Percentiles rank a stretch among this genome's conserved stretches.
Conservation (phyloP, 92 coral and sea anemone genomes). For the Ricordea florida region DNA sequence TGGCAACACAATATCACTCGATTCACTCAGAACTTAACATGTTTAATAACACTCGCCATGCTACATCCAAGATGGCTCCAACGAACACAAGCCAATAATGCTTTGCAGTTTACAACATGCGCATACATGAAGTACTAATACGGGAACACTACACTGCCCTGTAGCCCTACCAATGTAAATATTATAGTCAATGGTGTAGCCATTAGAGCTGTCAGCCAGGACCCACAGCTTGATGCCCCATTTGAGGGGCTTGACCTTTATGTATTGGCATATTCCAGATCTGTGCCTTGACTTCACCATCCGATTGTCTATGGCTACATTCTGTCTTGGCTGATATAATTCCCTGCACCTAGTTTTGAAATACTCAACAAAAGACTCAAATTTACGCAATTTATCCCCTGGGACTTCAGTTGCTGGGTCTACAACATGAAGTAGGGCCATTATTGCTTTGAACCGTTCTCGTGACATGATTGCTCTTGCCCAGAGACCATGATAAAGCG, state of each 20-base stretch:
- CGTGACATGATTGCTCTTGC: conserved; percentile 55
- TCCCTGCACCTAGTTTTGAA: conserved; percentile 48
- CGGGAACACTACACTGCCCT: too few species aligned
- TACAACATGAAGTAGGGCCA: conserved; percentile 67
- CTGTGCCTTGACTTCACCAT: conserved; percentile 47
- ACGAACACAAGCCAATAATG: too few species aligned
- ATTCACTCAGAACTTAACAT: too few species aligned
- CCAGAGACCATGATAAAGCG: conserved; percentile 74
- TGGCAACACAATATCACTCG: too few species aligned
- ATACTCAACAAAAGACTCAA: conserved; percentile 33
- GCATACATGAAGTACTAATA: too few species aligned
- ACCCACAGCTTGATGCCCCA: conserved; percentile 66
- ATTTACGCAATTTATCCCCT: conserved; percentile 56
- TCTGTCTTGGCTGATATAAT: conserved; percentile 67
- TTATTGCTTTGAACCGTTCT: conserved; percentile 41
- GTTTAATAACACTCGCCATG: too few species aligned
- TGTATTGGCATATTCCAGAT: conserved; percentile 44
- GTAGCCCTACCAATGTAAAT: conserved; percentile 56
- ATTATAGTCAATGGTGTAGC: conserved; percentile 53
- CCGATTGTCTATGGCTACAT: conserved; percentile 59
- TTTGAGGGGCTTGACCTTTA: conserved; percentile 47
- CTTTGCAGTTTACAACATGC: too few species aligned
- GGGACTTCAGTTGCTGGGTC: conserved; percentile 50
- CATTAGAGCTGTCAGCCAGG: conserved; percentile 50
- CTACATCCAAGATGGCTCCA: too few species aligned